Conservation (phyloP, 2,797 vertebrate genomes). For the Melanotaenia nigrans region DNA sequence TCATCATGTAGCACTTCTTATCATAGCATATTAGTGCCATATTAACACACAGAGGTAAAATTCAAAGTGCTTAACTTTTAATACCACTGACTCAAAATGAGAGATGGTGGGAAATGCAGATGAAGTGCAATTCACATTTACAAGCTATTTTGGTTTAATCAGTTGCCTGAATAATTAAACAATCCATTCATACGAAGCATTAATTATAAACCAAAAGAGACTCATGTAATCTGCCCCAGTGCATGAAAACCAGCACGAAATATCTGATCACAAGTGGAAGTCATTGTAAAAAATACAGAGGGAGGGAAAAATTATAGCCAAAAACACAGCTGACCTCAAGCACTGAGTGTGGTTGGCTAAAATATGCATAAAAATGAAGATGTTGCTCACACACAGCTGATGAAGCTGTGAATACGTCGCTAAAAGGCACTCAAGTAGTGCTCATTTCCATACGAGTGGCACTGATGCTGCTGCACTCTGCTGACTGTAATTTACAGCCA, state of each 20-base stretch:
- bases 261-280: background rate
- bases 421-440: slow-evolving; percentile 59
- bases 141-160: slow-evolving; percentile 25
- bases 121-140: slow-evolving; percentile 18
- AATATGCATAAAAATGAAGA: slow-evolving; percentile 34
- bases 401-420: slow-evolving; percentile 48
- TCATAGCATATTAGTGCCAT: background rate
- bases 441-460: slow-evolving; percentile 71
- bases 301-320: background rate
- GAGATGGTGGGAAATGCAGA: slow-evolving; percentile 1
- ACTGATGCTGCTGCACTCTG: slow-evolving; percentile 52
- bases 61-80: background rate
- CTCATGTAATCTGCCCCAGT: background rate
- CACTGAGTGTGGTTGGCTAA: slow-evolving; percentile 18
- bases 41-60: slow-evolving; percentile 4
- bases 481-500: slow-evolving; percentile 72
- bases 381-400: slow-evolving; percentile 19
- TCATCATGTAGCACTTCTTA: background rate
- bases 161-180: slow-evolving; percentile 38
- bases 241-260: slow-evolving; percentile 11
- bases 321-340: slow-evolving; percentile 29
- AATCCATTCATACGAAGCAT: slow-evolving; percentile 43
- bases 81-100: background rate
- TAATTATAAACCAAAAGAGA: slow-evolving; percentile 32
- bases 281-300: slow-evolving; percentile 1